Base-by-base conservation (phyloP, 2,888 invertebrate genomes). In the Orthosia cruda region DNA sequence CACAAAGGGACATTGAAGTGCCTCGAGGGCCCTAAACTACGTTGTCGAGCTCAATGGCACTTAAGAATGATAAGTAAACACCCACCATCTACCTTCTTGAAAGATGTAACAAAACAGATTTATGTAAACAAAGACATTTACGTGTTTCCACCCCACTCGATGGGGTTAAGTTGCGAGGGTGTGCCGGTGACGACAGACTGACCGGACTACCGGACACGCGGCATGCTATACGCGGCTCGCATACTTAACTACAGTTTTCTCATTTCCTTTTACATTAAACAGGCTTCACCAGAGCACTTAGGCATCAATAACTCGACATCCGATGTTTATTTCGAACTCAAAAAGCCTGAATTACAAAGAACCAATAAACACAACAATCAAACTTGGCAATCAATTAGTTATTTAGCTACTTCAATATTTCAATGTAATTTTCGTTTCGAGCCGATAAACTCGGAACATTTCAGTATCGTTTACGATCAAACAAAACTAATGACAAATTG, bases 11-110 rank as follows among this genome's bases (percentile, higher is more conserved):
- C 89, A 90, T 87, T 92, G 89, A 90, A 93, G 93, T 90, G 90
- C 77, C 84, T 92, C 81, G 85, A 94, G 93, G 84, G 91, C 89
- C 90, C 91, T 92, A 91, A 94, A 93, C 92, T 90, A 88, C 91
- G 89, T 85, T 89, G 91, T 93, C 89, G 90, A 92, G 88, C 90
- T 92, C 90, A 89, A 94, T 92, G 89, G 90, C 89, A 87, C 94
- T 94, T 89, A 84, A 88, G 89, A 90, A 90, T 92, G 92, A 93
- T 93, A 93, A 93, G 93, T 92, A 91, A 92, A 92, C 90, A 91
- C 87, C 89, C 89, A 90, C 80, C 90, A 91, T 87, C 89, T 88
- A 90, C 81, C 82, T 87, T 89, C 88, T 90, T 84, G 81, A 87
- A 87, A 87, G 82, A 87, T 89, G 81, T 81, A 81, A 89, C 88